Conservation (phyloP, 2,113 vertebrate species). For the Sinocyclocheilus anshuiensis region DNA sequence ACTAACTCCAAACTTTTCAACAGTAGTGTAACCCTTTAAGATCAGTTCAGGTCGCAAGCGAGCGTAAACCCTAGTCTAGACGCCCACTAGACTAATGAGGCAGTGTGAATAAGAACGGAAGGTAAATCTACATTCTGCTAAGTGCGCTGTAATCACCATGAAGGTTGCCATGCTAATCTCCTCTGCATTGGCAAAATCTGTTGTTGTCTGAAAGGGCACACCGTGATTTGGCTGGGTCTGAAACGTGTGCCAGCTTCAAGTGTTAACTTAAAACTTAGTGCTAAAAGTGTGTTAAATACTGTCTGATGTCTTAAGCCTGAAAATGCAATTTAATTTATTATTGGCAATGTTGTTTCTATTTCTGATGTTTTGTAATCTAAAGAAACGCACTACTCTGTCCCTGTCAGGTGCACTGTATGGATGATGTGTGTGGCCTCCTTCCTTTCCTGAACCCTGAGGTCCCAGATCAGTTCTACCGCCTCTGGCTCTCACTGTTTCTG, state of each 20-base stretch:
- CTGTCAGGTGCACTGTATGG: conserved; percentile 95
- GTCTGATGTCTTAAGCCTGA: background rate
- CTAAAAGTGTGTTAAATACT: conserved; percentile 13
- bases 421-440: conserved; percentile 94
- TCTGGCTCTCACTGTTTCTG: conserved; percentile 97
- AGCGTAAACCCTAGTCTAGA: background rate
- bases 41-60: background rate
- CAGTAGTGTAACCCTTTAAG: background rate
- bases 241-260: conserved; percentile 8
- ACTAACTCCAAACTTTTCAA: background rate
- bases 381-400: background rate
- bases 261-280: background rate
- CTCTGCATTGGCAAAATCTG: conserved; percentile 35
- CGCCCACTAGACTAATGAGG: conserved; percentile 49
- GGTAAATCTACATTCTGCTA: conserved; percentile 27
- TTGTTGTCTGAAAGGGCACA: conserved; percentile 43
- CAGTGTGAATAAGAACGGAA: conserved; percentile 11
- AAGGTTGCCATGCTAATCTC: conserved; percentile 50
- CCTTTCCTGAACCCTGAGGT: conserved; percentile 97
- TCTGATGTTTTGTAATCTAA: background rate
- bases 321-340: background rate
- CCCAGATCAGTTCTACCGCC: conserved; percentile 98
- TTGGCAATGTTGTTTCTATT: background rate
- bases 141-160: conserved; percentile 28
- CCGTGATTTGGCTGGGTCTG: background rate